Conservation (phyloP, 2,797 vertebrate species). For the Xenopus petersii region DNA sequence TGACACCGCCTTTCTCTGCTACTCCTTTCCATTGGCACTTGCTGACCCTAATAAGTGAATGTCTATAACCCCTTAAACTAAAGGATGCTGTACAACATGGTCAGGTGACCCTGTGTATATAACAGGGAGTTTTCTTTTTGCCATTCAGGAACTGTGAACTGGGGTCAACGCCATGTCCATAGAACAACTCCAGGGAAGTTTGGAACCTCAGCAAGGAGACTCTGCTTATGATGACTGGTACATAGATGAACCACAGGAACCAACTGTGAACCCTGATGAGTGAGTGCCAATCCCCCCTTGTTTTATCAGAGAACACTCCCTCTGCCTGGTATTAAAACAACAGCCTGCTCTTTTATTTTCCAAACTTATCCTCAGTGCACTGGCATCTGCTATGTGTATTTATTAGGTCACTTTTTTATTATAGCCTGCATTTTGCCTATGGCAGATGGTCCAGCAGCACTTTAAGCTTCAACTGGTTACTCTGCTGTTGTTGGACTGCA, state of each 20-base stretch:
- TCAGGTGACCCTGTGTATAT: conserved; percentile 31
- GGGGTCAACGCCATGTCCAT: conserved; percentile 23
- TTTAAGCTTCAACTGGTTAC: no score
- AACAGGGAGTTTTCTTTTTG: conserved; percentile 9
- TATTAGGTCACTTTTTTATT: no score
- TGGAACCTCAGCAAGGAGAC: conserved; percentile 53
- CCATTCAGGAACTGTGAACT: conserved; percentile 18
- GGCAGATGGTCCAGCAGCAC: no score
- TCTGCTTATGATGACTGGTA: conserved; percentile 72
- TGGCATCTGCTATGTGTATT: no score
- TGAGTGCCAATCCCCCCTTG: conserved; percentile 62
- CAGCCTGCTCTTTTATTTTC: no score
- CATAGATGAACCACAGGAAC: conserved; percentile 64
- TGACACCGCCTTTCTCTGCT: neutral
- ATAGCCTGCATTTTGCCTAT: no score
- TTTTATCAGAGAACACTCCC: neutral
- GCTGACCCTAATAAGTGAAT: no score
- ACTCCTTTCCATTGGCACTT: neutral
- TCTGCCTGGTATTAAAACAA: no score
- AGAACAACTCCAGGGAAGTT: conserved; percentile 31
- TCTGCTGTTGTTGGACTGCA: no score
- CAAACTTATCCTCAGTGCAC: no score
- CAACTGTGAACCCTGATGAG: conserved; percentile 64
- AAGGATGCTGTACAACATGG: conserved; percentile 23
- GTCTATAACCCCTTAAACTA: no score